These are phyloP conservation scores for Agrilus mali DNA, from an alignment of 2,888 invertebrate genomes.

Conservation along the genomic window DNA sequence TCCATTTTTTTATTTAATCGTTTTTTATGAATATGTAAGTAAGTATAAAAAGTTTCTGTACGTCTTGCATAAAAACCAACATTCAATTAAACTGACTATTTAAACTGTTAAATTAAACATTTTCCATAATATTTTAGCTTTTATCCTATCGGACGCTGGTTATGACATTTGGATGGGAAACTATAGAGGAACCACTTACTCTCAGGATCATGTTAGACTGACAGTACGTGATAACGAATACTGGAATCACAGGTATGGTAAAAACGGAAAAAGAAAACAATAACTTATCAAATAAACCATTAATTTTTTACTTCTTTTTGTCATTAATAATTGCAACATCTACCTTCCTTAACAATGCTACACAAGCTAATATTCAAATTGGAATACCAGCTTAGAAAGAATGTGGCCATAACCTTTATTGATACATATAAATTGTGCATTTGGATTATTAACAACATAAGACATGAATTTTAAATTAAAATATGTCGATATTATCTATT, in stretches of 20 bases:
- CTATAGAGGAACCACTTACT: conserved; percentile 27
- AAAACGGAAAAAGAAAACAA: conserved; percentile 1
- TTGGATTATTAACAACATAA: too few relatives aligned
- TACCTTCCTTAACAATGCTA: too few relatives aligned
- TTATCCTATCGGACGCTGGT: conserved; percentile 38
- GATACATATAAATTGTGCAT: too few relatives aligned
- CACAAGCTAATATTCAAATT: too few relatives aligned
- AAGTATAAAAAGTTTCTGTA: background rate
- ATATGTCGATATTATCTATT: too few relatives aligned
- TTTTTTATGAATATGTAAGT: background rate
- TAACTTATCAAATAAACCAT: background rate
- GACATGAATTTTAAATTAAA: too few relatives aligned
- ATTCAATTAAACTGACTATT: conserved; percentile 1
- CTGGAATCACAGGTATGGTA: conserved; percentile 32
- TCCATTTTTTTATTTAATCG: conserved; percentile 3
- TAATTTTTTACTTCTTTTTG: background rate
- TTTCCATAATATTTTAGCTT: conserved; percentile 20
- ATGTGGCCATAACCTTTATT: too few relatives aligned
- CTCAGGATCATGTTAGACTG: conserved; percentile 24
- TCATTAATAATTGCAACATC: too few relatives aligned
- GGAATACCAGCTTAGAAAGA: too few relatives aligned
- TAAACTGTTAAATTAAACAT: background rate
- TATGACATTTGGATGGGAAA: conserved; percentile 46
- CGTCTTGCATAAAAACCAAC: background rate
- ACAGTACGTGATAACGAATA: conserved; percentile 23